Percentiles rank a stretch among this genome's conserved stretches.
Evolutionary conservation across 2,797 vertebrate species (phyloP).

Genomic region (Margarornis squamiger): DNA sequence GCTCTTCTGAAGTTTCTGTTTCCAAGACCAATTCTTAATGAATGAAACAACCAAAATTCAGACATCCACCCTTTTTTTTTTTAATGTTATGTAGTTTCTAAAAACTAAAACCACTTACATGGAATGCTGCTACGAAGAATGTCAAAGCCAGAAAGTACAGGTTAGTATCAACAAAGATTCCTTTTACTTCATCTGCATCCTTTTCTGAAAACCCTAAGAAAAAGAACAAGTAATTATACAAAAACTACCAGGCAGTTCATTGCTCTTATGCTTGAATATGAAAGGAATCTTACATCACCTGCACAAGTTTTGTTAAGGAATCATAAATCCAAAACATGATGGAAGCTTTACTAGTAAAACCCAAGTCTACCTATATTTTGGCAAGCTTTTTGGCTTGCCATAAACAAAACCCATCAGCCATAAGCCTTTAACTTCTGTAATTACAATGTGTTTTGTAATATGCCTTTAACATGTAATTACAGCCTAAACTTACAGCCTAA

Average conservation of each 20-base stretch:
- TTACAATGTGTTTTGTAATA: background rate
- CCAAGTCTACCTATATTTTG: background rate
- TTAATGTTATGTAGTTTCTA: background rate
- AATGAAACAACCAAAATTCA: background rate
- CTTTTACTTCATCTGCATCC: constrained; percentile 94
- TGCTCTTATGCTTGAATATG: background rate
- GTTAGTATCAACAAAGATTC: constrained; percentile 91
- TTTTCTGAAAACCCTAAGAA: constrained; percentile 91
- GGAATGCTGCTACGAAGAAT: constrained; percentile 90
- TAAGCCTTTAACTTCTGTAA: background rate
- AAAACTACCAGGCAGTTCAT: background rate
- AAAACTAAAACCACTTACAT: constrained; percentile 79
- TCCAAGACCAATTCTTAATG: background rate
- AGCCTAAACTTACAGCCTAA: too few species aligned
- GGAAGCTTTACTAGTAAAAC: background rate
- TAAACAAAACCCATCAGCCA: background rate
- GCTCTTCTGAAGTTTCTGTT: background rate
- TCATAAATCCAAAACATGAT: background rate
- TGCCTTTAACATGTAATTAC: background rate
- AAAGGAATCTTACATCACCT: background rate
- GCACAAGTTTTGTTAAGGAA: background rate
- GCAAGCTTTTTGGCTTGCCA: background rate
- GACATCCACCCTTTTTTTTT: accelerated
- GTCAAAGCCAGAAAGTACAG: constrained; percentile 90
- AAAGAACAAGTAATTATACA: background rate